phyloP scores from a whole-genome alignment of 2,888 invertebrate genomes.

The Phaedon cochleariae region DNA sequence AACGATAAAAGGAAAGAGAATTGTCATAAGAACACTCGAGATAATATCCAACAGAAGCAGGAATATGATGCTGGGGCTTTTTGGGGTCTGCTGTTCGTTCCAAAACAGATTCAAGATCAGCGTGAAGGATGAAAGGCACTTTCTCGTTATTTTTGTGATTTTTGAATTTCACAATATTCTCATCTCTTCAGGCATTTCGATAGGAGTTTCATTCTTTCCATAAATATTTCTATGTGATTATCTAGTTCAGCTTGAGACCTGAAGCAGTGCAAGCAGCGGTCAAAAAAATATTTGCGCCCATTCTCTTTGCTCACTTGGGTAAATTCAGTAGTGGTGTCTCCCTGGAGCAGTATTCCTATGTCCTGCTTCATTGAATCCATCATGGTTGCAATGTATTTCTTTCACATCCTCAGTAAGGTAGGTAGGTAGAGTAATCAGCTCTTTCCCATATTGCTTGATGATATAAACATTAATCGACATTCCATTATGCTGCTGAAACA shows the following conservation, averaged over 20 bases:
- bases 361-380: not conserved
- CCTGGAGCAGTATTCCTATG: not conserved
- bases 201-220: conserved; percentile 8
- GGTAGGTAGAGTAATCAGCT: not conserved
- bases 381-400: not conserved
- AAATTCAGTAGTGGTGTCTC: not conserved
- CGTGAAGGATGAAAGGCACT: conserved; percentile 35
- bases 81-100: conserved; percentile 2
- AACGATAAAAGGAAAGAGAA: conserved; percentile 4
- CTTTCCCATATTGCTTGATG: not conserved
- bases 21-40: conserved; percentile 39
- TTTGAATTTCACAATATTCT: conserved; percentile 24
- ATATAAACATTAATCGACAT: not conserved
- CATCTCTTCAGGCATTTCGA: conserved; percentile 25
- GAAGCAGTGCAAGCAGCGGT: no score
- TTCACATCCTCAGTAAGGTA: not conserved
- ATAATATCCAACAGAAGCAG: conserved; percentile 41
- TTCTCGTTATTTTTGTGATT: conserved; percentile 18
- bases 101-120: conserved; percentile 37
- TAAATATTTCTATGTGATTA: no score
- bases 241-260: no score
- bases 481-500: not conserved
- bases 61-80: conserved; percentile 32
- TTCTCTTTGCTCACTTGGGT: no score
- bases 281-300: no score